Conservation (phyloP, 1,140 invertebrate species). For the Panulirus ornatus region DNA sequence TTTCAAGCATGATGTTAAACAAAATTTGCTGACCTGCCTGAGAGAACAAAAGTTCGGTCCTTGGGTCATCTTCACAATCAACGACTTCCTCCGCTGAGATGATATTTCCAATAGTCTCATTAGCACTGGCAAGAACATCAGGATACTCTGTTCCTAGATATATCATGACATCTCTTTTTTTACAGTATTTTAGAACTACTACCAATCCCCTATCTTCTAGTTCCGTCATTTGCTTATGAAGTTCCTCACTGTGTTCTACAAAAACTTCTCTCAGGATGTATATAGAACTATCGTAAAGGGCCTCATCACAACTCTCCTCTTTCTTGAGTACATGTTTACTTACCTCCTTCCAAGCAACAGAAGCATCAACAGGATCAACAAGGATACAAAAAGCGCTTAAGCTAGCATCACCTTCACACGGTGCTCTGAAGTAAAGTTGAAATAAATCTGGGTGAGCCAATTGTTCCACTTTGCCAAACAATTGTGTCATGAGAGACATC, state of each 20-base stretch:
- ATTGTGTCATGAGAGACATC: background rate
- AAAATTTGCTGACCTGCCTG: background rate
- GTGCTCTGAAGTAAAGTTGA: conserved; percentile 17
- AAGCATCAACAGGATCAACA: conserved; percentile 2
- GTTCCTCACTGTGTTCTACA: background rate
- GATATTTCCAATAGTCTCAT: background rate
- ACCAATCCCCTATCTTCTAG: background rate
- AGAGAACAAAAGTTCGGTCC: background rate
- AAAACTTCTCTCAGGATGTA: conserved; percentile 2
- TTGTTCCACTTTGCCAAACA: background rate
- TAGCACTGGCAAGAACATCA: background rate
- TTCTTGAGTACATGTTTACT: background rate
- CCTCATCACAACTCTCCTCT: background rate
- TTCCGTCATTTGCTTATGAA: background rate
- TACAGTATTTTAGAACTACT: background rate
- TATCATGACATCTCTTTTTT: conserved; percentile 17
- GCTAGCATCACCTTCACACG: conserved; percentile 36
- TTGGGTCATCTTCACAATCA: conserved; percentile 2
- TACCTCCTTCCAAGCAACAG: background rate
- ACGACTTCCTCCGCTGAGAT: conserved; percentile 21
- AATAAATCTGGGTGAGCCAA: background rate
- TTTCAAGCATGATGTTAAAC: conserved; percentile 11
- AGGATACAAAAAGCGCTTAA: conserved; percentile 9
- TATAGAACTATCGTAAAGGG: background rate
- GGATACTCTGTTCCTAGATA: background rate